Conservation (phyloP, 2,113 vertebrate genomes). For the Halcyon malimbica region DNA sequence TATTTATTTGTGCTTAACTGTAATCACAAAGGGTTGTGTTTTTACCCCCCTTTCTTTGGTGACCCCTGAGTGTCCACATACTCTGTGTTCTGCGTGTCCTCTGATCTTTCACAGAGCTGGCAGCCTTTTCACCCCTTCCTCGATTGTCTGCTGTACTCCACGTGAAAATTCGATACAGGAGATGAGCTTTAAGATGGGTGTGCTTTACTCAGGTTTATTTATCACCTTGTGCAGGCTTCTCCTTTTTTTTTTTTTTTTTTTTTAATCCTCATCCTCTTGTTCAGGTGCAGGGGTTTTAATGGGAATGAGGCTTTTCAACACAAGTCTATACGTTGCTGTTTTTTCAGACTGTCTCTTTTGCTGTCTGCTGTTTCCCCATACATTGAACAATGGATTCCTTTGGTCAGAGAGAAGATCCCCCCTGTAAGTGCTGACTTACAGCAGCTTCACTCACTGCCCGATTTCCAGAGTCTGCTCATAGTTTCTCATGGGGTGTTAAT, state of each 20-base stretch:
- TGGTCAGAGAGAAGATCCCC: background rate
- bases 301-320: background rate
- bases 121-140: background rate
- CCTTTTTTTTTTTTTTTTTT: background rate
- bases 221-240: background rate
- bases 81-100: background rate
- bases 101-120: background rate
- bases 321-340: background rate
- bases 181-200: background rate
- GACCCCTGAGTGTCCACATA: background rate
- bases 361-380: background rate
- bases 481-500: background rate
- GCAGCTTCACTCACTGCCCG: background rate
- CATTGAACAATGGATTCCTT: background rate
- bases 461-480: background rate
- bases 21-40: background rate
- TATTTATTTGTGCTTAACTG: slow-evolving; percentile 36
- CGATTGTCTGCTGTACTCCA: background rate
- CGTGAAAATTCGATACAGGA: rapidly evolving
- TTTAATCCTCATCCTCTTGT: background rate
- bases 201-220: background rate
- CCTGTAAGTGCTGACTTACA: background rate
- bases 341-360: background rate
- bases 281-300: background rate
- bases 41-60: background rate